phyloP scores from a whole-genome alignment of 2,113 vertebrate genomes.

The Scopus umbretta region DNA sequence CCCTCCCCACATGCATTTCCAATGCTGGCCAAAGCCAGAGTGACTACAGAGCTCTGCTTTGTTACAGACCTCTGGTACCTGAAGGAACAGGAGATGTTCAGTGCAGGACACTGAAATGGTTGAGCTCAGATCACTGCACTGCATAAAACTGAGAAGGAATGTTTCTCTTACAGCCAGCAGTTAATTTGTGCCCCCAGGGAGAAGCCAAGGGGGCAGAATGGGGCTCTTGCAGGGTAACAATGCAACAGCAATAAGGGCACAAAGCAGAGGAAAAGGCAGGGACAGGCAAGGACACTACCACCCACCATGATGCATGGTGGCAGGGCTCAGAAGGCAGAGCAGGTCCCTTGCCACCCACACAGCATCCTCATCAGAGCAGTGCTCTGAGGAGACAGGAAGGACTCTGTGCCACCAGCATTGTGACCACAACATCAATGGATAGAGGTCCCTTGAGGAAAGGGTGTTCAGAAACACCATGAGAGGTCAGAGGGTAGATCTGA shows the following conservation, averaged over 20 bases:
- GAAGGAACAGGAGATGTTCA: background rate
- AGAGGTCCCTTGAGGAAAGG: background rate
- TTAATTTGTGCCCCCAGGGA: rapidly evolving
- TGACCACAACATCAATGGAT: background rate
- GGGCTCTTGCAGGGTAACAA: background rate
- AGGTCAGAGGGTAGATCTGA: background rate
- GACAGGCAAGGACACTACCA: background rate
- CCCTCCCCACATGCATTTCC: background rate
- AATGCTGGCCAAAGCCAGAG: background rate
- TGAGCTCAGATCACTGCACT: background rate
- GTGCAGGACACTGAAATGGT: background rate
- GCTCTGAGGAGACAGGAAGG: background rate
- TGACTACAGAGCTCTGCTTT: background rate
- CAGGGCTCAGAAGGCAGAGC: background rate
- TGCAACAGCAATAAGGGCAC: background rate
- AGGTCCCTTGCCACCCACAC: background rate
- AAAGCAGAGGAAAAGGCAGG: background rate
- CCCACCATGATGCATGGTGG: rapidly evolving
- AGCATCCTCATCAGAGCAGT: background rate
- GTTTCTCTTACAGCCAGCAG: background rate
- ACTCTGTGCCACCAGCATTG: background rate
- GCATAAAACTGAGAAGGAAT: background rate
- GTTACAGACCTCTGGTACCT: background rate
- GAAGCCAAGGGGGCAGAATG: background rate
- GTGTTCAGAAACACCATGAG: background rate